Conservation (phyloP, 2,113 vertebrate species). For the Puntigrus tetrazona region DNA sequence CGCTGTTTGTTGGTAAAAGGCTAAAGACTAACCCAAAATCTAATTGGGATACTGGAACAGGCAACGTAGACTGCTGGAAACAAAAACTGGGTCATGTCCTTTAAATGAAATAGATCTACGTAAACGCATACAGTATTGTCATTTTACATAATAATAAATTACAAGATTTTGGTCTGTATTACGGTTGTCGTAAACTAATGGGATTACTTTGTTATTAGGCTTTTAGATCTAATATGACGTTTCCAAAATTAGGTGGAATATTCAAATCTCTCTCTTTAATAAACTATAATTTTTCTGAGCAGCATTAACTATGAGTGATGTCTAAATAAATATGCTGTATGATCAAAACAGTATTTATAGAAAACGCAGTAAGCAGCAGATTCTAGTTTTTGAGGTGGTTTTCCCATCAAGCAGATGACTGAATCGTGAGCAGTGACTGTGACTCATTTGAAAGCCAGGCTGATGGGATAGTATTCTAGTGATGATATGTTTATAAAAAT, state of each 20-base stretch:
- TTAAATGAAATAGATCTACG: neutral
- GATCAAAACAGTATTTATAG: neutral
- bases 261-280: no score
- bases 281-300: neutral
- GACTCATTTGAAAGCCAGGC: neutral
- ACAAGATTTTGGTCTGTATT: neutral
- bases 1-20: no score
- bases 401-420: conserved; percentile 10
- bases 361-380: neutral
- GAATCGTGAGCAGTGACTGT: neutral
- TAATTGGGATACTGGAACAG: neutral
- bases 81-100: neutral
- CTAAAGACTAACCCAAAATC: neutral
- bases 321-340: neutral
- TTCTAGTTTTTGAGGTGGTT: neutral
- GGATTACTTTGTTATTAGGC: neutral
- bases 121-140: neutral
- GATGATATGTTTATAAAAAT: neutral
- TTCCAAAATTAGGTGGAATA: neutral
- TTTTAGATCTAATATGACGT: neutral
- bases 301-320: neutral
- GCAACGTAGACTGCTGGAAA: neutral
- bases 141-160: no score
- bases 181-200: neutral
- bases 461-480: neutral